phyloP scores from a whole-genome alignment of 2,113 vertebrate genomes.

The Microcebus ravelobensis region DNA sequence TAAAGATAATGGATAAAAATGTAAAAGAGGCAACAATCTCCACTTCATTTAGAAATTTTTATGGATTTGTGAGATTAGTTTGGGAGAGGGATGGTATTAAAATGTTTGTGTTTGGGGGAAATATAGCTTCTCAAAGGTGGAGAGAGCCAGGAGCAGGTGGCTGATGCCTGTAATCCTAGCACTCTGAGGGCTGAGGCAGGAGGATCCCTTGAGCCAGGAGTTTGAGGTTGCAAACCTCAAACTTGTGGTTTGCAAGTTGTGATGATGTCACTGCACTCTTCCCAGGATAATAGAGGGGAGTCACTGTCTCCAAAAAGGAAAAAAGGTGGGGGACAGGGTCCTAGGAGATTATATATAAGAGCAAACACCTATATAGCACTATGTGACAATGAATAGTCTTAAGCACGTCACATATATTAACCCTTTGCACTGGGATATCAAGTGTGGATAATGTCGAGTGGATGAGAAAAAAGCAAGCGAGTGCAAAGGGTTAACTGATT shows the following conservation, averaged over 20 bases:
- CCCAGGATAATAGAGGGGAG: no score
- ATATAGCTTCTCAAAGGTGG: not conserved
- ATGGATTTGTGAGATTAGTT: conserved; percentile 12
- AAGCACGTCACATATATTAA: not conserved
- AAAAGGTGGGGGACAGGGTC: not conserved
- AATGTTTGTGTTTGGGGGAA: not conserved
- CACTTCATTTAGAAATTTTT: conserved; percentile 26
- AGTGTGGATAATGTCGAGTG: no score
- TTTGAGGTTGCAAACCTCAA: no score
- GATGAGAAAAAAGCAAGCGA: no score
- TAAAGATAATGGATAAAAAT: conserved; percentile 27
- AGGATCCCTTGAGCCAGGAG: no score
- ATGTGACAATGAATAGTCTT: not conserved
- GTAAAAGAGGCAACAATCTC: not conserved
- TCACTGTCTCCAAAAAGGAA: no score
- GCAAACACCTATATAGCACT: not conserved
- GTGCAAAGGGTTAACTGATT: not conserved
- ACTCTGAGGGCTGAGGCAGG: no score
- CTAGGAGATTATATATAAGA: not conserved
- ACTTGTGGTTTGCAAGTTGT: no score
- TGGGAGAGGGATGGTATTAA: not conserved
- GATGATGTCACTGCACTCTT: no score
- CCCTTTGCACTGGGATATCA: no score
- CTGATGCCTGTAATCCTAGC: no score
- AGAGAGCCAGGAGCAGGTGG: not conserved